A percentile compares a stretch with the other conserved stretches of the same genome.
These are phyloP conservation scores for Pavo muticus DNA, from an alignment of 2,113 vertebrate genomes.

Conservation along the genomic window DNA sequence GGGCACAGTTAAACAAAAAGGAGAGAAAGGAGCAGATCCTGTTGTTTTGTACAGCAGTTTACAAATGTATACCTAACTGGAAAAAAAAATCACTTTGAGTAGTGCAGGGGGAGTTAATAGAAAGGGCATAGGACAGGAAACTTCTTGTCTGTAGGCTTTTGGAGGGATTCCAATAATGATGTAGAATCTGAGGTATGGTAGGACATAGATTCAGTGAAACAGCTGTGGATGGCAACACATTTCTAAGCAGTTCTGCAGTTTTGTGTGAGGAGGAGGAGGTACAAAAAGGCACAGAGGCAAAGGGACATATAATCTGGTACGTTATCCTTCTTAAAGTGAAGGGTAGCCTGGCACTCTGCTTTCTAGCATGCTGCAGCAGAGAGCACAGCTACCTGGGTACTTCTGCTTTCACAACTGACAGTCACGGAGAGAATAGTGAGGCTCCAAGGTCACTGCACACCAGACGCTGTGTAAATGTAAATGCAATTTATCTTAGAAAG, in stretches of 20 bases:
- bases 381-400: not conserved
- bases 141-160: not conserved
- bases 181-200: not conserved
- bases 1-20: not conserved
- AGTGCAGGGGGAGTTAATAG: not conserved
- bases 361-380: not conserved
- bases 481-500: slow-evolving; percentile 2
- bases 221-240: not conserved
- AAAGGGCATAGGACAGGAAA: not conserved
- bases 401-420: not conserved
- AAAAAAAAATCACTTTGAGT: not conserved
- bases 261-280: not conserved
- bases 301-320: not conserved
- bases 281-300: not conserved
- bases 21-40: not conserved
- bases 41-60: not conserved
- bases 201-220: not conserved
- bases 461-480: not conserved
- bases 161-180: not conserved
- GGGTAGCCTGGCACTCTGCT: not conserved
- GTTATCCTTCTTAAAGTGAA: not conserved
- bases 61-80: not conserved
- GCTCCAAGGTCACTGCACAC: not conserved
- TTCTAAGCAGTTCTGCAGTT: not conserved
- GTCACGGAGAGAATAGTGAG: not conserved